Conservation (phyloP, 2,113 vertebrate genomes). For the Cranoglanis bouderius region DNA sequence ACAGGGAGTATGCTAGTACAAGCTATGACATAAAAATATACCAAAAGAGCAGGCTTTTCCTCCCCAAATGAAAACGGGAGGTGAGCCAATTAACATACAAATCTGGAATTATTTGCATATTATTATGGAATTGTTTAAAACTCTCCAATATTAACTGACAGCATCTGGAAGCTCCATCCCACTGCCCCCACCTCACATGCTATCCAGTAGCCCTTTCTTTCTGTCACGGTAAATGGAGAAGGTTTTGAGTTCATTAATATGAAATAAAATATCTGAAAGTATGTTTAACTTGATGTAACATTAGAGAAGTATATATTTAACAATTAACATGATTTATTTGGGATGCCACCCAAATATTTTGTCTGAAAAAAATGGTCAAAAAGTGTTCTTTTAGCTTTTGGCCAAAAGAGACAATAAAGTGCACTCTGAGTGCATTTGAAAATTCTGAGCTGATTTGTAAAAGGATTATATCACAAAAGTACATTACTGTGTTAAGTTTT, state of each 20-base stretch:
- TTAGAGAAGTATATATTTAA: neutral
- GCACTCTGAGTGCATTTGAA: too few species aligned
- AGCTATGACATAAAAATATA: neutral
- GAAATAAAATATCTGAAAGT: neutral
- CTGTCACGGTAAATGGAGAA: neutral
- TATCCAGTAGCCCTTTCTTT: neutral
- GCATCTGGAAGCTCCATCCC: neutral
- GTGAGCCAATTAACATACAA: neutral
- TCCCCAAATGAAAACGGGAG: neutral
- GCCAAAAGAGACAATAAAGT: too few species aligned
- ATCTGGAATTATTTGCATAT: neutral
- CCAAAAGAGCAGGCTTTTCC: neutral
- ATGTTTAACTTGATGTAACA: neutral
- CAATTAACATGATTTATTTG: neutral
- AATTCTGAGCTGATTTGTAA: too few species aligned
- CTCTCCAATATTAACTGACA: neutral
- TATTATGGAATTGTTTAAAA: neutral
- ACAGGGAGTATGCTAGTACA: neutral
- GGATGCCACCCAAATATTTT: too few species aligned
- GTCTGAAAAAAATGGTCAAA: too few species aligned
- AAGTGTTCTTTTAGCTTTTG: too few species aligned
- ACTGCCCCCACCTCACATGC: neutral
- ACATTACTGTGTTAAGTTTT: too few species aligned
- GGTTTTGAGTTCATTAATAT: neutral
- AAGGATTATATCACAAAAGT: too few species aligned